These are phyloP conservation scores for Aphidoletes aphidimyza DNA, from an alignment of 2,888 invertebrate genomes.

Conservation along the genomic window DNA sequence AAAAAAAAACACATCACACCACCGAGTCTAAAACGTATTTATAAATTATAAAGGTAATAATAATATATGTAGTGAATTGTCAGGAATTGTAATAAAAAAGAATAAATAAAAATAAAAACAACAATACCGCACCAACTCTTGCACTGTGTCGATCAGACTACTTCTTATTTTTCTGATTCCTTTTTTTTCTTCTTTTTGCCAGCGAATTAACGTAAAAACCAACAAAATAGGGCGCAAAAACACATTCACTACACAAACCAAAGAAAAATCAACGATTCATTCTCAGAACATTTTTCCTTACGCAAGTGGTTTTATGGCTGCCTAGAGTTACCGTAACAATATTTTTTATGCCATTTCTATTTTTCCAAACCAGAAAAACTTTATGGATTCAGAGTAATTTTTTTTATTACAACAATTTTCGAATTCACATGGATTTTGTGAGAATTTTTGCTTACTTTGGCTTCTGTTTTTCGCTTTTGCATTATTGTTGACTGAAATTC, in stretches of 20 bases:
- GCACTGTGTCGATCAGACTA: constrained; percentile 10
- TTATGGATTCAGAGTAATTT: too few relatives aligned
- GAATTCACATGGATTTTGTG: constrained; percentile 12
- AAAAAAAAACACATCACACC: constrained; percentile 5
- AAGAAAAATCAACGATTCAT: constrained; percentile 17
- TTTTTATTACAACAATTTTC: constrained; percentile 1
- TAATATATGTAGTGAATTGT: constrained; percentile 49
- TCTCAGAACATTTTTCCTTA: constrained; percentile 38
- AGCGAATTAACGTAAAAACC: constrained; percentile 31
- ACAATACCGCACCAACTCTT: constrained; percentile 49
- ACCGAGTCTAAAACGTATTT: constrained; percentile 32
- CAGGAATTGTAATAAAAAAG: constrained; percentile 33
- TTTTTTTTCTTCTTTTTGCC: background rate
- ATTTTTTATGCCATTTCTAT: background rate
- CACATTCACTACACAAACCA: too few relatives aligned
- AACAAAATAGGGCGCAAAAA: constrained; percentile 11
- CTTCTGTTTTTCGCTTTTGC: constrained; percentile 3
- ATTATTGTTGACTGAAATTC: background rate
- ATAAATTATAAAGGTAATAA: constrained; percentile 47
- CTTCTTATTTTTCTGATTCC: background rate
- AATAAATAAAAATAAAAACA: constrained; percentile 38
- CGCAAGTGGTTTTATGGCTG: constrained; percentile 46
- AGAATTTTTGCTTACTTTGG: background rate
- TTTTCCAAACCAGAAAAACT: too few relatives aligned
- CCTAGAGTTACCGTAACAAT: background rate